These are phyloP conservation scores for Amphiprion clarkii DNA, from an alignment of 2,797 vertebrate species.

Conservation along the genomic window DNA sequence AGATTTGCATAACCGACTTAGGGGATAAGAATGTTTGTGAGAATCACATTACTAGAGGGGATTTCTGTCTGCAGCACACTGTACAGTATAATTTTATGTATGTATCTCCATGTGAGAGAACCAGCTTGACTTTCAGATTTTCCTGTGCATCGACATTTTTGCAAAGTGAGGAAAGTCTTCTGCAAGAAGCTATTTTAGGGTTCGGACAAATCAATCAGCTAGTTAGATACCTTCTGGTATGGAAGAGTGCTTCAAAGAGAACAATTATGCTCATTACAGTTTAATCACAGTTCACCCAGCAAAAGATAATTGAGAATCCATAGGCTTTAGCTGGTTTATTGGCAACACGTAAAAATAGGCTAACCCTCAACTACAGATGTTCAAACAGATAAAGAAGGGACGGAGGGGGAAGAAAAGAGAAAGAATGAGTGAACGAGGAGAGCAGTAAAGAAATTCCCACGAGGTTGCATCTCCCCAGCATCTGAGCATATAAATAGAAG, in stretches of 20 bases:
- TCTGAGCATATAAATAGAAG: constrained; percentile 84
- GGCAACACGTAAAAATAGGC: constrained; percentile 65
- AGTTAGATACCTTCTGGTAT: constrained; percentile 44
- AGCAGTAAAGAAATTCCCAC: constrained; percentile 74
- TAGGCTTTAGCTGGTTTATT: constrained; percentile 43
- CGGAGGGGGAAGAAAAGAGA: constrained; percentile 13
- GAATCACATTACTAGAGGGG: constrained; percentile 39
- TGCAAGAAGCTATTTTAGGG: constrained; percentile 51
- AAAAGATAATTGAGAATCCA: constrained; percentile 39
- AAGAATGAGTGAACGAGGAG: constrained; percentile 53
- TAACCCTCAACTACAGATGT: constrained; percentile 54
- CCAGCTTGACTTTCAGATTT: not conserved
- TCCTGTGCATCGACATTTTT: constrained; percentile 18
- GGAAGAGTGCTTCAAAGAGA: constrained; percentile 44
- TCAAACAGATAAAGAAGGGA: constrained; percentile 53
- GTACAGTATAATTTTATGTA: constrained; percentile 41
- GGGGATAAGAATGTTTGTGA: constrained; percentile 29
- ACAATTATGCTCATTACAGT: constrained; percentile 52
- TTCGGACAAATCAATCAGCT: constrained; percentile 48
- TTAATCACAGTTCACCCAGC: constrained; percentile 45
- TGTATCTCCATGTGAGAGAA: constrained; percentile 23
- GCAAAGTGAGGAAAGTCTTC: constrained; percentile 22
- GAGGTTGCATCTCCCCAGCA: constrained; percentile 80
- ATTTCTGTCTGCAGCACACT: constrained; percentile 45
- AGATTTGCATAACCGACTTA: constrained; percentile 53